Evolutionary conservation across 2,797 vertebrate genomes (phyloP).

Genomic region (Phataginus tetradactyla): DNA sequence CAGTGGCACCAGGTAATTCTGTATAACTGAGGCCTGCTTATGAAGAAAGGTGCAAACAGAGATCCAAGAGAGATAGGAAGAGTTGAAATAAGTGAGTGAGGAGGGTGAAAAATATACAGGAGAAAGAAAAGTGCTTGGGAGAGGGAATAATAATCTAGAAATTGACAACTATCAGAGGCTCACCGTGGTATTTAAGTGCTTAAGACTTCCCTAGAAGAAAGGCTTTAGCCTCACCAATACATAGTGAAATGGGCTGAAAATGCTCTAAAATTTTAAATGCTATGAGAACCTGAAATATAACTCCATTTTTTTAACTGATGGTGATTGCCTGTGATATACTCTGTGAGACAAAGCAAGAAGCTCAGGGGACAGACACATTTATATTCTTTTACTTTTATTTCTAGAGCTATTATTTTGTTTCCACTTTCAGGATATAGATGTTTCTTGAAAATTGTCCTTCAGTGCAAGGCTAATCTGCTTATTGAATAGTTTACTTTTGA

Average conservation of each 20-base stretch:
- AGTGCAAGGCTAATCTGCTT: not conserved
- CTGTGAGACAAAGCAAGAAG: not conserved
- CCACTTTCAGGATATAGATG: not conserved
- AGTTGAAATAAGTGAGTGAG: too few species aligned
- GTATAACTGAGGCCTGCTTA: too few species aligned
- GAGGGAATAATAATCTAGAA: not conserved
- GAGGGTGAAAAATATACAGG: not conserved
- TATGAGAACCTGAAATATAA: not conserved
- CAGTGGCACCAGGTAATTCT: not conserved
- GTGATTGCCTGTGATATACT: not conserved
- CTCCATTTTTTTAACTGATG: not conserved
- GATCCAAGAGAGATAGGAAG: not conserved
- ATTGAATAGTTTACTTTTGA: not conserved
- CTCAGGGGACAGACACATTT: not conserved
- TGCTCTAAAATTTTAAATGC: not conserved
- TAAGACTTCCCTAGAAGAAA: not conserved
- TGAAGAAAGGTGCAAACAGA: not conserved
- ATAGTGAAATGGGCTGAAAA: not conserved
- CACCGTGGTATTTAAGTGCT: rapidly evolving
- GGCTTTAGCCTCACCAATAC: not conserved
- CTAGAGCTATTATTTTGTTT: not conserved
- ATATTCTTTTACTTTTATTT: not conserved
- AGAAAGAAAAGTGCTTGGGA: not conserved
- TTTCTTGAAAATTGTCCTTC: not conserved
- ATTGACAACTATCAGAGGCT: not conserved